Base-by-base conservation (phyloP, 1,140 invertebrate genomes). In the Orchesella cincta region DNA sequence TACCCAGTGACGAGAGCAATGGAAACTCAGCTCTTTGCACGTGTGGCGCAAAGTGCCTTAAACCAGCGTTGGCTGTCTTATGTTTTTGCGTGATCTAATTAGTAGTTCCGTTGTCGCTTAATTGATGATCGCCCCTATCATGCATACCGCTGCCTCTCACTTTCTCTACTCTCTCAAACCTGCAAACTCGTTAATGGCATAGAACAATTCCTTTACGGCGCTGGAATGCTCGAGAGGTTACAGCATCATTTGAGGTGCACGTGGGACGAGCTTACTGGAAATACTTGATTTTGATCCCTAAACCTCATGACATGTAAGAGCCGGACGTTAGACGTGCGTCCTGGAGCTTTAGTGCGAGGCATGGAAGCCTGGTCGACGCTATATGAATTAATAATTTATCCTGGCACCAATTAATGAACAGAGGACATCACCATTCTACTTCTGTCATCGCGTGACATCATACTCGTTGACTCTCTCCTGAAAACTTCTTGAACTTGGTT, bases 1-100 rank as follows among this genome's bases (percentile, higher is more conserved):
- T 0, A 90, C 88, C 26, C 88, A 84, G 0, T 84, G 86, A n/a
- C n/a, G 0, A 88, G 90, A 2, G 85, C 76, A 28, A 84, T 83
- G 14, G 83, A 83, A 0, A 88, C 89, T n/a, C 86, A 84, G 83
- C 88, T 78, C 54, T 5, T 79, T n/a, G n/a, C 76, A 12, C 64
- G 31, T 70, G 79, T 78, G 28, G 79, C 79, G 75, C 79, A 79
- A 12, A 79, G 81, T 20, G 79, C 81, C 33, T 20, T 57, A 31
- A 76, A 23, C n/a, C 31, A 36, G 71, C 23, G 67, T 34, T 71
- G 67, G 67, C 12, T 16, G 2, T 73, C 33, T 29, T 26, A 31
- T 23, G 62, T 31, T 46, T 8, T 46, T 46, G 8, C 8, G 39
- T 12, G 39, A 20, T n/a, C 8, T 46, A 46, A 46, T 8, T 62